phyloP scores from a whole-genome alignment of 2,888 invertebrate species.

The Terebella lapidaria region DNA sequence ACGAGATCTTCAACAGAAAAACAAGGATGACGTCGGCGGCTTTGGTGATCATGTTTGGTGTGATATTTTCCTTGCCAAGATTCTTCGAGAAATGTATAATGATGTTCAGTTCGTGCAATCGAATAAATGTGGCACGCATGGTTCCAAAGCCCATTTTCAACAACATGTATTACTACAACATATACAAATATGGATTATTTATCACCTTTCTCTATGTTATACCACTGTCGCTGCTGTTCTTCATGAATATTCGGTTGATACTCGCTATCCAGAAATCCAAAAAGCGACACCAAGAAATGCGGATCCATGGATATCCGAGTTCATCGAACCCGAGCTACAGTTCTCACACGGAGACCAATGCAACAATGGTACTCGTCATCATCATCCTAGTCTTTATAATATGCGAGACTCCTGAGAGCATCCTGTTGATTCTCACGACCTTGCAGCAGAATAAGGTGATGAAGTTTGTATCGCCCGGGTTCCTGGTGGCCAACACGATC shows the following conservation, averaged over 20 bases:
- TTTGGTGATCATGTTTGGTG: constrained; percentile 14
- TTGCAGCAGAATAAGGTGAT: neutral
- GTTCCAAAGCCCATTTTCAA: constrained; percentile 16
- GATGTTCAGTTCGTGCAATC: constrained; percentile 3
- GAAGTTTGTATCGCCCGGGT: neutral
- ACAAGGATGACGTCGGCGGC: constrained; percentile 11
- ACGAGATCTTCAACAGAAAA: constrained; percentile 12
- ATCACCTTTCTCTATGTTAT: constrained; percentile 20
- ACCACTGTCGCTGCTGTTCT: constrained; percentile 18
- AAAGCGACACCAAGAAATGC: constrained; percentile 3
- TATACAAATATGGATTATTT: constrained; percentile 21
- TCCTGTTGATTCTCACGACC: constrained; percentile 10
- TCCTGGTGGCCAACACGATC: neutral
- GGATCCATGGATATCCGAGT: neutral
- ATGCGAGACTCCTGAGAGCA: constrained; percentile 25
- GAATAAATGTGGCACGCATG: constrained; percentile 3
- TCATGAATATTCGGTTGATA: constrained; percentile 21
- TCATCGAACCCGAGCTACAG: neutral
- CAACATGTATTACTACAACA: constrained; percentile 15
- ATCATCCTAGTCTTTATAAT: constrained; percentile 23
- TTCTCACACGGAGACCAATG: constrained; percentile 19
- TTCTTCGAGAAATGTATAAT: constrained; percentile 21
- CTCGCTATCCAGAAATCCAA: constrained; percentile 19
- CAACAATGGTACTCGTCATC: constrained; percentile 24
- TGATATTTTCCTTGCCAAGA: constrained; percentile 22